phyloP scores from a whole-genome alignment of 2,113 vertebrate genomes.

The Otis tarda region DNA sequence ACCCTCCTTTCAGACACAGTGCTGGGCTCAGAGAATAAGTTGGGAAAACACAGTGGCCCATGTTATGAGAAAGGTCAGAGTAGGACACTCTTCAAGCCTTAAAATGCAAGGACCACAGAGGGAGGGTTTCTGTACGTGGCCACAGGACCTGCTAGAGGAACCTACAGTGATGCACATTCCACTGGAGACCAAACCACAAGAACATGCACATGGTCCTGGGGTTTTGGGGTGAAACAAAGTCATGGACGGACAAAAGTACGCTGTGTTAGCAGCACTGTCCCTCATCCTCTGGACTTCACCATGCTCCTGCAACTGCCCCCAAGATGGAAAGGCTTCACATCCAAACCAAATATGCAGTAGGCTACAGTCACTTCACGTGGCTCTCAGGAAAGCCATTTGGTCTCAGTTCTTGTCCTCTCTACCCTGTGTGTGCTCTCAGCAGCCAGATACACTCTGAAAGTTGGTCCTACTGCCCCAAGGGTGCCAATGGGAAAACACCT shows the following conservation, averaged over 20 bases:
- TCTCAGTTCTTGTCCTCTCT: not conserved
- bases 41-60: not conserved
- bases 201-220: not conserved
- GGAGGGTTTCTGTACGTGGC: not conserved
- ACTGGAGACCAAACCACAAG: not conserved
- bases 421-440: not conserved
- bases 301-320: not conserved
- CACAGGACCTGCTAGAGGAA: not conserved
- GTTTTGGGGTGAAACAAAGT: not conserved
- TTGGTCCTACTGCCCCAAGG: not conserved
- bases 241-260: not conserved
- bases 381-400: not conserved
- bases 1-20: not conserved
- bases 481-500: not conserved
- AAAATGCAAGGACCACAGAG: not conserved
- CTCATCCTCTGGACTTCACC: not conserved
- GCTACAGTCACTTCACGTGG: not conserved
- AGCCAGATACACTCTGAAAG: not conserved
- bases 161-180: not conserved
- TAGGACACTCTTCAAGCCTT: not conserved
- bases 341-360: not conserved
- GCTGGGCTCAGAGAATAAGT: not conserved
- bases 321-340: not conserved
- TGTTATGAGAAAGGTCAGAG: not conserved
- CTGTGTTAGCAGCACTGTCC: not conserved